Percentiles rank a stretch among this genome's conserved stretches.
phyloP scores from a whole-genome alignment of 2,113 vertebrate species.

The Tyrannus savana region DNA sequence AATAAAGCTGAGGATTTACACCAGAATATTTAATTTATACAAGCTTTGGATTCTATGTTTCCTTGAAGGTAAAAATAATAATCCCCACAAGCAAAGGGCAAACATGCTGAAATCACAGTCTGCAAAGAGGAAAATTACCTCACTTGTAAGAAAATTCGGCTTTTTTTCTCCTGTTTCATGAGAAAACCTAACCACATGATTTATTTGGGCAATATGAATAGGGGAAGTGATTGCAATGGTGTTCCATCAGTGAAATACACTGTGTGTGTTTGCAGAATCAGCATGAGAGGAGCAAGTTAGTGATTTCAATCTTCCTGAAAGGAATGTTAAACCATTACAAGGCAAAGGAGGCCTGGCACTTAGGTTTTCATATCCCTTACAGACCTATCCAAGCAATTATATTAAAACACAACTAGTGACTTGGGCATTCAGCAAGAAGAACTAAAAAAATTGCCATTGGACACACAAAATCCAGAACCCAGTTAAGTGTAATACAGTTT shows the following conservation, averaged over 20 bases:
- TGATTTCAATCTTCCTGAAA: neutral
- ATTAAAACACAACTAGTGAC: neutral
- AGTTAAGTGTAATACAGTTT: slow-evolving; percentile 8
- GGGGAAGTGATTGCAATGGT: neutral
- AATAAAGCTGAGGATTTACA: neutral
- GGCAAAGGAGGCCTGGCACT: neutral
- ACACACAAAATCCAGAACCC: neutral
- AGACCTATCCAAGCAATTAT: neutral
- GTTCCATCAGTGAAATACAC: neutral
- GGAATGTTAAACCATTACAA: neutral
- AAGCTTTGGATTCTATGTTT: neutral
- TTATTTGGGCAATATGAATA: neutral
- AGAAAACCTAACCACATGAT: neutral
- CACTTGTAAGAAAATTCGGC: neutral
- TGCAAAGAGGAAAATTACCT: neutral
- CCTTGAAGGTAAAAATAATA: neutral
- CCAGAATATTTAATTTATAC: neutral
- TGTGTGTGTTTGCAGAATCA: neutral
- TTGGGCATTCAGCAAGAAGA: neutral
- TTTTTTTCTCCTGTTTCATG: neutral
- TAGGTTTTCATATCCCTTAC: neutral
- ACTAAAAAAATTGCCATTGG: neutral
- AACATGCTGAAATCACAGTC: neutral
- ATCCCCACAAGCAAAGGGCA: neutral
- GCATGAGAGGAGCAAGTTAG: neutral